Base-by-base conservation (phyloP, 2,888 invertebrate genomes). In the Anthophora plumipes region DNA sequence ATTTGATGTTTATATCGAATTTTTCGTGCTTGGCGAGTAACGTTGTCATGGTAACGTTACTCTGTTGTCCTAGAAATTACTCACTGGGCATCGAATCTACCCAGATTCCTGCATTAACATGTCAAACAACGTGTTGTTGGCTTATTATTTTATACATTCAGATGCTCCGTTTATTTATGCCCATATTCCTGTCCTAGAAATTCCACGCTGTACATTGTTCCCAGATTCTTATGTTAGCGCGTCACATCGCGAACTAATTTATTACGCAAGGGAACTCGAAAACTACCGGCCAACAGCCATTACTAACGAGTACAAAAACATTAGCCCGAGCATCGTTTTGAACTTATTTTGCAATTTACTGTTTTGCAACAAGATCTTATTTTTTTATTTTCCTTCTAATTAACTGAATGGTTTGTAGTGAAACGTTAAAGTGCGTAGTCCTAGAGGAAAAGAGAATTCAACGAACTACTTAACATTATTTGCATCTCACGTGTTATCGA, bases 31-130 rank as follows among this genome's bases (percentile, higher is more conserved):
- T 88, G 66, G 78, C 31, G 66, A 82, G 71, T 67, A 17, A 55
- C n/a, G 78, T 85, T 64, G 63, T 59, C 55, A 86, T 87, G 78
- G 88, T 79, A 71, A 87, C 86, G 77, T 74, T 67, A 64, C 50
- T 46, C 73, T 50, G 67, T 50, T 82, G 88, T 76, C 88, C 86
- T 84, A 88, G 86, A 86, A 86, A 85, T 85, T 81, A 76, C 66
- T 67, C 50, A 48, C 31, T 67, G 39, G 64, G 55, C 69, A 55
- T 70, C 57, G 71, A 12, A 17, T 11, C 31, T 66, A 61, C 46
- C 20, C 43, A 70, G 69, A 80, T 73, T 71, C 43, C 71, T 31
- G 54, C 69, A 54, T 48, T 69, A 50, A 68, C 57, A 17, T 41
- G 68, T 31, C 69, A 46, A 75, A 64, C 64, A 60, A 41, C 68